phyloP scores from a whole-genome alignment of 1,140 invertebrate species.

The Platorchestia sp. region DNA sequence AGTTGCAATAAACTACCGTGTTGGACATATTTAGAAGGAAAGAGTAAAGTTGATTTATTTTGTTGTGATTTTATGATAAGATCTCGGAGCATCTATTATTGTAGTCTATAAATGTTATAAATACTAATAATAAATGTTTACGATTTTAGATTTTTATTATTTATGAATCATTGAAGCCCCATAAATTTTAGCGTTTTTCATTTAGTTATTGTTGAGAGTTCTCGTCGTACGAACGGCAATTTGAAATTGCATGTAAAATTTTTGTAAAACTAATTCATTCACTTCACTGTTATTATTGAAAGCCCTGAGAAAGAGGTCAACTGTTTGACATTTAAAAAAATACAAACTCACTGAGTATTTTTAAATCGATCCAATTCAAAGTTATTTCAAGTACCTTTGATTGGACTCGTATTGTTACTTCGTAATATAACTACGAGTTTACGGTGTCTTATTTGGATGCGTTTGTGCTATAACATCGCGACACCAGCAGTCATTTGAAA shows the following conservation, averaged over 20 bases:
- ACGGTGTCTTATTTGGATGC: not conserved
- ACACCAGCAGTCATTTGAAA: not conserved
- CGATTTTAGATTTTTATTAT: not conserved
- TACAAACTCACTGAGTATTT: too few relatives aligned
- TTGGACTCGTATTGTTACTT: not conserved
- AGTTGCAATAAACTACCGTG: too few relatives aligned
- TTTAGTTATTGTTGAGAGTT: not conserved
- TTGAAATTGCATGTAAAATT: not conserved
- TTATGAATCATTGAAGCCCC: not conserved
- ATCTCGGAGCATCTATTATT: not conserved
- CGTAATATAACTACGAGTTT: not conserved
- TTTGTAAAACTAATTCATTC: not conserved
- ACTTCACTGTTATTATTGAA: too few relatives aligned
- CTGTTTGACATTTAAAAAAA: too few relatives aligned
- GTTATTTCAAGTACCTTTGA: too few relatives aligned
- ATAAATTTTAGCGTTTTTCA: not conserved
- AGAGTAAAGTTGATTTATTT: too few relatives aligned
- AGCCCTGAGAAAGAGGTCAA: too few relatives aligned
- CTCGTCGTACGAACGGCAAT: not conserved
- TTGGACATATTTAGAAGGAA: too few relatives aligned
- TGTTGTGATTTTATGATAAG: not conserved
- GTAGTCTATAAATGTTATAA: too few relatives aligned
- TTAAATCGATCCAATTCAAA: too few relatives aligned
- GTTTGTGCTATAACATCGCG: not conserved
- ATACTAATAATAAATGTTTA: not conserved